phyloP scores from a whole-genome alignment of 2,797 vertebrate genomes.

The Halcyon chelicuti region DNA sequence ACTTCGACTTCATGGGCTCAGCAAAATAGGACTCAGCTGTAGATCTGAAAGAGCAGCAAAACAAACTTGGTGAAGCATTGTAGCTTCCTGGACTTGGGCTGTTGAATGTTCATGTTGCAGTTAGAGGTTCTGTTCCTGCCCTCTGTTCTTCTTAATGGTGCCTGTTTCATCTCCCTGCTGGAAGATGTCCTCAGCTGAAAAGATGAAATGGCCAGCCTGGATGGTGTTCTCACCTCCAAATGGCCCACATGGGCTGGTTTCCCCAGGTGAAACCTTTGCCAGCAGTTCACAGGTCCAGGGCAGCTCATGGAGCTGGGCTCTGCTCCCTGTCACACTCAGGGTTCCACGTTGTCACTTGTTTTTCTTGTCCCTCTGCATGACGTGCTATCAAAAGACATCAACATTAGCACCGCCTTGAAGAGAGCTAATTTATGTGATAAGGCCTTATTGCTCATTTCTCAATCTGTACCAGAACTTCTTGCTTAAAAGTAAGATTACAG shows the following conservation, averaged over 20 bases:
- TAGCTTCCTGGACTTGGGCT: not conserved
- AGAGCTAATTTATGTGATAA: conserved; percentile 48
- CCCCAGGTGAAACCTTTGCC: not conserved
- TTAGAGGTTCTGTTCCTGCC: not conserved
- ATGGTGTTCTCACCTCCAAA: not conserved
- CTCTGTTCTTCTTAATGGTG: not conserved
- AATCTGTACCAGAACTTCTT: conserved; percentile 4
- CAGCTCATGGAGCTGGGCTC: not conserved
- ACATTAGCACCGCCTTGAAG: conserved; percentile 7
- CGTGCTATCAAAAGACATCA: not conserved
- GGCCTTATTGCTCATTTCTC: conserved; percentile 39
- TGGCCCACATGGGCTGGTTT: not conserved
- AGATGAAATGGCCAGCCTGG: not conserved
- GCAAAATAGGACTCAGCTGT: not conserved
- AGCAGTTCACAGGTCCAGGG: not conserved
- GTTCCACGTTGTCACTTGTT: conserved; percentile 30
- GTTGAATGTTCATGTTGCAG: not conserved
- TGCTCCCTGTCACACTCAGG: not conserved
- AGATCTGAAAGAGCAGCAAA: not conserved
- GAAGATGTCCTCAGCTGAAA: not conserved
- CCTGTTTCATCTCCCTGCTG: not conserved
- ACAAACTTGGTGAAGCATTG: not conserved
- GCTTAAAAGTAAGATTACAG: conserved; percentile 40
- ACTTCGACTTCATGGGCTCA: not conserved
- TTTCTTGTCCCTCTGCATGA: not conserved